Evolutionary conservation across 2,888 invertebrate species (phyloP), one percentile per base, ranked within the genome.

Genomic region (Melanostoma scalare): DNA sequence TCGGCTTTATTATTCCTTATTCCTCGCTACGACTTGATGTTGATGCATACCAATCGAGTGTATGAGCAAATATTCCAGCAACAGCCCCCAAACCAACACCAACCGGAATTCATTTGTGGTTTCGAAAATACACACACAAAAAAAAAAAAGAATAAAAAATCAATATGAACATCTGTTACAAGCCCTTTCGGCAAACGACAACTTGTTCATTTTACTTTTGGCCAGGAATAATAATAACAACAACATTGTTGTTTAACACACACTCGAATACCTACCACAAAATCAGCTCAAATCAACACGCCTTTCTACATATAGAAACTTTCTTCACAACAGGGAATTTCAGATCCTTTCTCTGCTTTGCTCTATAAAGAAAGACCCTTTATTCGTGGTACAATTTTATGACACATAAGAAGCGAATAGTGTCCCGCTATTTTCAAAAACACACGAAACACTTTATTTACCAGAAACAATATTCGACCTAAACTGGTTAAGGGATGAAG

Each of bases 161-260:
- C 76, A 36, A 76, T 65, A 55, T 0, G 42, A 36, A 71, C 75
- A 76, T 81, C 80, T 81, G 80, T 67, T 69, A 42, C 42, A 38
- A 38, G 44, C 48, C 55, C 61, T 38, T 30, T 55, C 44, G 55
- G 31, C 63, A 69, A 63, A 61, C 44, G 55, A 20, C 63, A 69
- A 63, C 44, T 69, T 80, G 79, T 75, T 81, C 60, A 76, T 65
- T 60, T 67, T 69, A 69, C 50, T 58, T 71, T 60, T 42, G 53
- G 65, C 40, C 71, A 58, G 71, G 65, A 80, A 58, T 71, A 71
- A 80, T 69, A 79, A 61, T 56, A 74, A 79, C 74, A 79, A 38
- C 67, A 68, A 55, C 53, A 68, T 68, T 65, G 52, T 67, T 52
- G 30, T 40, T 30, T 46, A 33, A 68, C 61, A 58, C 58, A 53